phyloP scores from a whole-genome alignment of 2,113 vertebrate genomes.

The Spermophilus dauricus region DNA sequence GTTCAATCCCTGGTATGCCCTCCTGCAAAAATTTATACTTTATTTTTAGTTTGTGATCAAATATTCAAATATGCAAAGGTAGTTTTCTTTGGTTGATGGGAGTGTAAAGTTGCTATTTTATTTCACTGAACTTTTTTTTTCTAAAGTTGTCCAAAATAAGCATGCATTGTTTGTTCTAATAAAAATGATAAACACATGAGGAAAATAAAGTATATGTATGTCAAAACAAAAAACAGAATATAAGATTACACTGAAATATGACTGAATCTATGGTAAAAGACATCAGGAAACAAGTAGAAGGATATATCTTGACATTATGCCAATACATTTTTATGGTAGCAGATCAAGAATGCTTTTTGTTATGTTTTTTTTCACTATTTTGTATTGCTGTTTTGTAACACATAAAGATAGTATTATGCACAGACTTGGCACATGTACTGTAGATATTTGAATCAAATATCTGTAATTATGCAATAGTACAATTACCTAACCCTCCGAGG shows the following conservation, averaged over 20 bases:
- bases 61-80: background rate
- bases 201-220: background rate
- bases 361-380: background rate
- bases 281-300: background rate
- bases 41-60: background rate
- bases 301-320: background rate
- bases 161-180: background rate
- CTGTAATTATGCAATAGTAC: background rate
- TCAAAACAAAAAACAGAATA: slow-evolving; percentile 14
- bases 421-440: background rate
- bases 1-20: no score
- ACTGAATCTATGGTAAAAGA: background rate
- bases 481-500: background rate
- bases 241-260: background rate
- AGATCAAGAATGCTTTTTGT: background rate
- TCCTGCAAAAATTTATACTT: no score
- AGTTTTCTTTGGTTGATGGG: background rate
- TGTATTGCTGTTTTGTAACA: background rate
- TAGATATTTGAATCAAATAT: background rate
- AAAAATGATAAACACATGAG: background rate
- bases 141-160: slow-evolving; percentile 2
- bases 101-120: background rate
- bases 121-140: background rate
- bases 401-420: background rate
- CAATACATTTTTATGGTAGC: background rate